Percentiles rank a stretch among this genome's conserved stretches.
Evolutionary conservation across 2,888 invertebrate species (phyloP).

Genomic region (Rutpela maculata): DNA sequence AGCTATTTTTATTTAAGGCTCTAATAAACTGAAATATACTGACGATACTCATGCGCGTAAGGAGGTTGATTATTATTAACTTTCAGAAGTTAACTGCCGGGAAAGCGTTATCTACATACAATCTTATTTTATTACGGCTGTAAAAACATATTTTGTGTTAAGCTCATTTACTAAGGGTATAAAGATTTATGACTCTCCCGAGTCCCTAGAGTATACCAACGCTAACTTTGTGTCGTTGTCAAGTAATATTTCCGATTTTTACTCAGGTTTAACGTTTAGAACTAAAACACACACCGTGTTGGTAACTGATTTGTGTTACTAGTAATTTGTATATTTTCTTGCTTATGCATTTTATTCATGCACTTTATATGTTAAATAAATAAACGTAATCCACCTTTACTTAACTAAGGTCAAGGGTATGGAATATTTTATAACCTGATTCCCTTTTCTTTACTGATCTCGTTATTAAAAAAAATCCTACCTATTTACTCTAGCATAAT

Average conservation of each 20-base stretch:
- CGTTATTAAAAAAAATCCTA: too few species aligned
- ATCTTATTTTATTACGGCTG: constrained; percentile 35
- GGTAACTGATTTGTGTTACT: neutral
- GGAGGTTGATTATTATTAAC: constrained; percentile 28
- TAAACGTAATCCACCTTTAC: too few species aligned
- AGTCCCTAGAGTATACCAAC: constrained; percentile 16
- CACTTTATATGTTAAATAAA: neutral
- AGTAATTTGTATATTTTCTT: neutral
- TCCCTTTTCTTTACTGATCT: too few species aligned
- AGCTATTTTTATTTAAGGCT: too few species aligned
- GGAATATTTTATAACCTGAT: too few species aligned
- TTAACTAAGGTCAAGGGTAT: too few species aligned
- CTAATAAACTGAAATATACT: neutral
- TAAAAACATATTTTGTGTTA: constrained; percentile 38
- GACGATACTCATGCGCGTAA: constrained; percentile 13
- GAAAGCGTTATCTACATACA: constrained; percentile 31
- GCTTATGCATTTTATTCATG: neutral
- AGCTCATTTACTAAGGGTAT: constrained; percentile 31
- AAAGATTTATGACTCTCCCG: constrained; percentile 21
- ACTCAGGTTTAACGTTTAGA: neutral
- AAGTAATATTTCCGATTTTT: constrained; percentile 17
- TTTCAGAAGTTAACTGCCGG: constrained; percentile 29
- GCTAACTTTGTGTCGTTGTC: constrained; percentile 16
- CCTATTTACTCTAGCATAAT: too few species aligned
- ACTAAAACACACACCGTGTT: neutral